phyloP scores from a whole-genome alignment of 2,888 invertebrate species.

The Xanthorhoe spadicearia region DNA sequence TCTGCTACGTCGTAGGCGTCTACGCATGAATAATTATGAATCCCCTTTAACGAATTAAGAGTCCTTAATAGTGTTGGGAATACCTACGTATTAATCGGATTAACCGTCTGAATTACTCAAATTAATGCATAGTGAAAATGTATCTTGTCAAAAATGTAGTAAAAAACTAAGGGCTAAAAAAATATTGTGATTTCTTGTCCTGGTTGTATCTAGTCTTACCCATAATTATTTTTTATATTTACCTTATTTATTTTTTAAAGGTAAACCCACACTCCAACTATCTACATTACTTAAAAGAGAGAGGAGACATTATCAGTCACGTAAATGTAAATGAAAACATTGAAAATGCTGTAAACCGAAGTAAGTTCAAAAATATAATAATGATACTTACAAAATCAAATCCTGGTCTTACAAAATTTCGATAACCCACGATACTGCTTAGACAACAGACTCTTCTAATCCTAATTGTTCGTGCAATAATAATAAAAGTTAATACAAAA shows the following conservation, averaged over 20 bases:
- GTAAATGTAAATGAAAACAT: too few relatives aligned
- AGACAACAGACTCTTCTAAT: constrained; percentile 35
- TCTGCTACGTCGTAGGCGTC: constrained; percentile 69
- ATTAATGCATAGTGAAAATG: too few relatives aligned
- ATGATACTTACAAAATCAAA: constrained; percentile 8
- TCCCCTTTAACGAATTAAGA: constrained; percentile 38
- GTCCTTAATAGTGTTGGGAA: constrained; percentile 26
- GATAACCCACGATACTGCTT: constrained; percentile 27
- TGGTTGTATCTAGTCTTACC: too few relatives aligned
- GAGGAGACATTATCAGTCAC: too few relatives aligned
- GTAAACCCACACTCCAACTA: too few relatives aligned
- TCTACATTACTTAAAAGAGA: too few relatives aligned
- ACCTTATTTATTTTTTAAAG: too few relatives aligned
- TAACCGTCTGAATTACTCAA: background rate
- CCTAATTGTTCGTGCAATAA: constrained; percentile 42
- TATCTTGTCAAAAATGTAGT: too few relatives aligned
- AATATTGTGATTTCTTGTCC: too few relatives aligned
- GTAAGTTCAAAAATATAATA: background rate
- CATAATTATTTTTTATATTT: too few relatives aligned
- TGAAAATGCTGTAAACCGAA: too few relatives aligned
- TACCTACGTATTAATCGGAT: constrained; percentile 14
- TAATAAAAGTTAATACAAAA: constrained; percentile 61
- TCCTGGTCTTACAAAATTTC: constrained; percentile 14
- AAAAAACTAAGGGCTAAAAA: too few relatives aligned
- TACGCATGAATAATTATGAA: constrained; percentile 54